These are phyloP conservation scores for Dynastes grantii DNA, from an alignment of 2,888 invertebrate species.

Conservation along the genomic window DNA sequence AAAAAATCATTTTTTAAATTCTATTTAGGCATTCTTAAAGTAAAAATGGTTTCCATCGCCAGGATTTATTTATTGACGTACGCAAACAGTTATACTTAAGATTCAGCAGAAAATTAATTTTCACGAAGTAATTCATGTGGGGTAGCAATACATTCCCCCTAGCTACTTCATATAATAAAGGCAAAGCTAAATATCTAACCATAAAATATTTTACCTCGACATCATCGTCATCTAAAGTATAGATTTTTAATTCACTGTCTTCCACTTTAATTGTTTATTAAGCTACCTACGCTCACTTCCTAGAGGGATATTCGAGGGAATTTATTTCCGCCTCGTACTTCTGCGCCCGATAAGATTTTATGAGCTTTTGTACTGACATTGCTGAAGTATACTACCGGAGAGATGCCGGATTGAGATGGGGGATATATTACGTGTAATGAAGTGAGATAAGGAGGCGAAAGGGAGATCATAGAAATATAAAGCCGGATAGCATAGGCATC, in stretches of 20 bases:
- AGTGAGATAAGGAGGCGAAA: constrained; percentile 53
- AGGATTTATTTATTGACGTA: too few relatives aligned
- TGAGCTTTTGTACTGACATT: constrained; percentile 23
- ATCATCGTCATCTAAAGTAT: constrained; percentile 40
- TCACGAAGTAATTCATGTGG: constrained; percentile 19
- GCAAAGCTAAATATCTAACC: constrained; percentile 14
- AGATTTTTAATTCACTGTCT: constrained; percentile 43
- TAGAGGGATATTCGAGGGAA: constrained; percentile 33
- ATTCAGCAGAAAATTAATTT: neutral
- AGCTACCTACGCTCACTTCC: constrained; percentile 45
- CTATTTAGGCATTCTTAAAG: too few relatives aligned
- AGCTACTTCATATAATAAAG: neutral
- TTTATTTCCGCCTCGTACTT: constrained; percentile 43
- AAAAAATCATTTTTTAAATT: too few relatives aligned
- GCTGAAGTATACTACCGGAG: constrained; percentile 32
- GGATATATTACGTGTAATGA: constrained; percentile 50
- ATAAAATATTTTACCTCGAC: constrained; percentile 35
- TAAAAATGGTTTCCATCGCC: too few relatives aligned
- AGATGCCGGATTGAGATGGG: neutral
- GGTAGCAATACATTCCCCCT: neutral
- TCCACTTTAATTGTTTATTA: constrained; percentile 51
- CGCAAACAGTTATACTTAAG: neutral
- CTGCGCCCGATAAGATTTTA: constrained; percentile 44
- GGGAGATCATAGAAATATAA: constrained; percentile 51
- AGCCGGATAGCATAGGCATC: constrained; percentile 52